Conservation (phyloP, 2,113 vertebrate species). For the Octodon degus region DNA sequence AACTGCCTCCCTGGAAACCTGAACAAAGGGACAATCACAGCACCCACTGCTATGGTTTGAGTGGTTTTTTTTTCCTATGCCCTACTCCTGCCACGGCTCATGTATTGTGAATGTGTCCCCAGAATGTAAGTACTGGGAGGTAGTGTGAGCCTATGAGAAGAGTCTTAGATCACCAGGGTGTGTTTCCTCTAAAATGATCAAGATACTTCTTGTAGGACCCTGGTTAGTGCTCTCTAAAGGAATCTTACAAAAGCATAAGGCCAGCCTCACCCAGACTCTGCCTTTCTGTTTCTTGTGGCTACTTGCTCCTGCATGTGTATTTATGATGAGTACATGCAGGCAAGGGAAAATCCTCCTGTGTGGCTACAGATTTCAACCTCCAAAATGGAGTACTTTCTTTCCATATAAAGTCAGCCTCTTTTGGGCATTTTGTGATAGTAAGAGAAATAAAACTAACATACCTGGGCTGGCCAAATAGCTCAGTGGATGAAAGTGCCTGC, state of each 20-base stretch:
- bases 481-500: too few relatives aligned
- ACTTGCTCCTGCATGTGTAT: neutral
- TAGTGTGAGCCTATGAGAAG: neutral
- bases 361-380: neutral
- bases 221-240: neutral
- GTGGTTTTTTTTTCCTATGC: too few relatives aligned
- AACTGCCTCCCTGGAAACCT: neutral
- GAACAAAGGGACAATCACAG: neutral
- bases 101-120: neutral
- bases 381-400: neutral
- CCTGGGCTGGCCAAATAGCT: too few relatives aligned
- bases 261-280: too few relatives aligned
- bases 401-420: neutral
- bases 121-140: neutral
- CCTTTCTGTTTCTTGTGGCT: too few relatives aligned
- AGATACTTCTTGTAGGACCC: neutral
- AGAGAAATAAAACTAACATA: neutral
- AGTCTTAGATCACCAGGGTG: neutral
- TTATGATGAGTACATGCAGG: neutral
- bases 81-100: neutral
- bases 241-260: neutral
- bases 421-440: neutral
- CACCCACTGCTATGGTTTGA: neutral
- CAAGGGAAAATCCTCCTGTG: neutral
- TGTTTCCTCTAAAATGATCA: neutral